Evolutionary conservation across 2,888 invertebrate genomes (phyloP), one percentile per base, ranked within the genome.

Genomic region (Sminthurinus aureus): DNA sequence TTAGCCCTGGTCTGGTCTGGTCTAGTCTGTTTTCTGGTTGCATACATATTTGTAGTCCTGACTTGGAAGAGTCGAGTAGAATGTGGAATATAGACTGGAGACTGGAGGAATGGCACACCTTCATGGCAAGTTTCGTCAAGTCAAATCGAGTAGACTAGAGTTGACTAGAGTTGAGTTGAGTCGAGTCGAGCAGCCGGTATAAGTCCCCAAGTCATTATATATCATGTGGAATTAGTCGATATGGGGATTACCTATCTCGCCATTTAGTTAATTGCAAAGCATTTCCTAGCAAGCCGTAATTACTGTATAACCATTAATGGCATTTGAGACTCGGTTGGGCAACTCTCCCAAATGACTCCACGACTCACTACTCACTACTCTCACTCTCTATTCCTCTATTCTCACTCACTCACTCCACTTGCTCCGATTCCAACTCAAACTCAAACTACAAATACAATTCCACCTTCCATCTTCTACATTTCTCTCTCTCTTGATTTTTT

Each of bases 201-300:
- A 85, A 82, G 81, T 83, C 83, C 83, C 79, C 82, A 81, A 84
- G 84, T 83, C 85, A 84, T 84, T 84, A 81, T 85, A 87, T 86
- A 85, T 87, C 87, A 87, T 87, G 85, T 86, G 86, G 87, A 87
- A 87, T 87, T 87, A 87, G 87, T 84, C 86, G 86, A 87, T 86
- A 86, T 84, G 86, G 85, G 87, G 87, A 87, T 87, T 87, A 87
- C 85, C 83, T 85, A 86, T 86, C 86, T 86, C 83, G 84, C 86
- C 87, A 87, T 87, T 87, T 87, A 87, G 86, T 86, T 87, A 87
- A 87, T 87, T 87, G 87, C 87, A 85, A 86, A 83, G 85, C 85
- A 86, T 83, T 85, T 86, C 85, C 85, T 82, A 85, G 79, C 73
- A 80, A 81, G 78, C 79, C 83, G 83, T 83, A 85, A 85, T 85